A percentile compares a stretch with the other conserved stretches of the same genome.
Evolutionary conservation across 2,113 vertebrate species (phyloP).

Genomic region (Atractosteus spatula): DNA sequence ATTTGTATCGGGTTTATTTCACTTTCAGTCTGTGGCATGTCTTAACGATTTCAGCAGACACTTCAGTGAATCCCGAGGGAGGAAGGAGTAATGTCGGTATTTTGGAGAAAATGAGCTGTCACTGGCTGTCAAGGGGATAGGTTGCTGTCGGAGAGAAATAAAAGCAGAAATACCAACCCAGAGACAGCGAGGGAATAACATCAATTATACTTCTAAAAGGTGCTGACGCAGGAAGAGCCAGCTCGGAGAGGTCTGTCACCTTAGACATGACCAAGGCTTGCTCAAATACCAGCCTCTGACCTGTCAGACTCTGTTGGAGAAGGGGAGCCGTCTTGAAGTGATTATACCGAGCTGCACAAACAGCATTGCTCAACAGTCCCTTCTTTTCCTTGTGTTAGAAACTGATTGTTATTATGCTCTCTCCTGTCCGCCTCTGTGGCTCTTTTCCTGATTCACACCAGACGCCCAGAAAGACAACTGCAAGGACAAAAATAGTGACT

Average conservation of each 20-base stretch:
- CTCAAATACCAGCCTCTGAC: no score
- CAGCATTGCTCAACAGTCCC: neutral
- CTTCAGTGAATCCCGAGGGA: no score
- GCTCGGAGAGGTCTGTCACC: neutral
- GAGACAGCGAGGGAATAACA: neutral
- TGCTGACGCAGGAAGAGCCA: neutral
- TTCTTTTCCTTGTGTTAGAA: neutral
- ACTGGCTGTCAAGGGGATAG: neutral
- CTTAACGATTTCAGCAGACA: no score
- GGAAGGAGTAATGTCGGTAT: no score
- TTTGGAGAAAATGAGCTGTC: neutral
- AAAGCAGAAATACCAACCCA: neutral
- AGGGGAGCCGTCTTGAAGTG: no score
- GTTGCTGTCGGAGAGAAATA: neutral
- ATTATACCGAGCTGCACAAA: neutral
- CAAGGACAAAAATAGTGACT: conserved; percentile 27
- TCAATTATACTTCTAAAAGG: no score
- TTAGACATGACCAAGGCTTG: no score
- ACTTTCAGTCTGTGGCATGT: no score
- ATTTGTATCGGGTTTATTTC: no score
- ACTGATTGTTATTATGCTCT: conserved; percentile 17
- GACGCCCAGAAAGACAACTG: conserved; percentile 21
- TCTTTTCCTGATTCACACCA: conserved; percentile 15
- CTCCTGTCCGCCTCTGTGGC: neutral
- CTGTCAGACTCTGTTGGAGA: no score